A percentile compares a stretch with the other conserved stretches of the same genome.
These are phyloP conservation scores for Clepsis dumicolana DNA, from an alignment of 2,888 invertebrate species.

Conservation along the genomic window DNA sequence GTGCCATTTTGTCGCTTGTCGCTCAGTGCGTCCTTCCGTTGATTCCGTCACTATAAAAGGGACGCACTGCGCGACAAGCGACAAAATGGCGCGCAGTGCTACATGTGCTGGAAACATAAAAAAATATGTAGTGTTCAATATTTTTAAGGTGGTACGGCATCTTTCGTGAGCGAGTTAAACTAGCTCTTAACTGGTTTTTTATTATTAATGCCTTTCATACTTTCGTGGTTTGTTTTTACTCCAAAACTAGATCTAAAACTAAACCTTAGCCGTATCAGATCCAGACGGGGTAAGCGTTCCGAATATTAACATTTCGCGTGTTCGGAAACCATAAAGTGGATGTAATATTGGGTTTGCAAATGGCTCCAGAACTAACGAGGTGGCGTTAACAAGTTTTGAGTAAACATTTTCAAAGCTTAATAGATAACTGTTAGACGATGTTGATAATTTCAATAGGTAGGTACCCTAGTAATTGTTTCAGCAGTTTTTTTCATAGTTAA, in stretches of 20 bases:
- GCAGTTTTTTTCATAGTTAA: too few relatives aligned
- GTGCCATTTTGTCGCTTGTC: too few relatives aligned
- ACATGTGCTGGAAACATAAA: too few relatives aligned
- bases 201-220: background rate
- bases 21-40: too few relatives aligned
- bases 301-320: slow-evolving; percentile 39
- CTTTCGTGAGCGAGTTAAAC: too few relatives aligned
- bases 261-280: slow-evolving; percentile 29
- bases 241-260: slow-evolving; percentile 22
- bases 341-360: slow-evolving; percentile 8
- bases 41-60: too few relatives aligned
- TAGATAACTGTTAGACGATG: background rate
- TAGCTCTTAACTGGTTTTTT: background rate
- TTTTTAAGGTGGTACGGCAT: too few relatives aligned
- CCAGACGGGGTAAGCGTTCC: slow-evolving; percentile 23
- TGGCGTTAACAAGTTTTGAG: background rate
- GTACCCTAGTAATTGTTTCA: too few relatives aligned
- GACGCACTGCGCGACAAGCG: too few relatives aligned
- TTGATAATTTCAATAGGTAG: background rate
- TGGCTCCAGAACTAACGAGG: slow-evolving; percentile 17
- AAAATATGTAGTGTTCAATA: too few relatives aligned
- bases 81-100: too few relatives aligned
- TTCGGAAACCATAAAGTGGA: slow-evolving; percentile 18
- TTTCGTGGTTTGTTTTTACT: slow-evolving; percentile 5
- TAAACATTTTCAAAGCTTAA: background rate